Evolutionary conservation across 2,797 vertebrate genomes (phyloP).

Genomic region (Enteromius trimaculatus): DNA sequence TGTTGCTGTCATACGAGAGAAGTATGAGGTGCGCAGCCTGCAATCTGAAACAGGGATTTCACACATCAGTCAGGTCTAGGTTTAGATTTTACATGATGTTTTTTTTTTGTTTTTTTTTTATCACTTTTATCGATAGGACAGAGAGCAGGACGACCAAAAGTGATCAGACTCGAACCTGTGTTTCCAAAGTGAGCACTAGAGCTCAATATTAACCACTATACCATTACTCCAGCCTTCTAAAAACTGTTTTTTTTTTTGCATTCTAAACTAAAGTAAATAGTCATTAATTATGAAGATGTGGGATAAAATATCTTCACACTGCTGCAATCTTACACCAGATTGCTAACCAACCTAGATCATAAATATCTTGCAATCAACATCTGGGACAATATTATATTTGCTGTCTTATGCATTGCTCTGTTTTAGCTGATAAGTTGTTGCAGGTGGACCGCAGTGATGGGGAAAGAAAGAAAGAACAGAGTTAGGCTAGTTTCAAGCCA

Average conservation of each 20-base stretch:
- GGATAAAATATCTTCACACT: no score
- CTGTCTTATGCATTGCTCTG: no score
- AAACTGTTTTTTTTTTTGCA: background rate
- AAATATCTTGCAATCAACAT: no score
- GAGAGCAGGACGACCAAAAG: background rate
- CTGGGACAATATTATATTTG: no score
- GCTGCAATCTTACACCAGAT: no score
- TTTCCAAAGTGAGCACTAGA: background rate
- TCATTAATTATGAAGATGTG: no score
- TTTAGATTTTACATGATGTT: background rate
- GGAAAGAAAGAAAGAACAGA: background rate
- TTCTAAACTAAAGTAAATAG: no score
- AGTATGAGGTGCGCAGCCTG: constrained; percentile 15
- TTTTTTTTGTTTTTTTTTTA: background rate
- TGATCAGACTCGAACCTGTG: background rate
- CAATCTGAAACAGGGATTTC: constrained; percentile 26
- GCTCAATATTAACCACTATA: background rate
- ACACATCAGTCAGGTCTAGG: background rate
- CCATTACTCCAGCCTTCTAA: background rate
- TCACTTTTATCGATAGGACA: background rate
- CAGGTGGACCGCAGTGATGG: no score
- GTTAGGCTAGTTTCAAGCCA: background rate
- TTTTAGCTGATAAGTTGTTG: no score
- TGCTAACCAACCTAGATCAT: no score
- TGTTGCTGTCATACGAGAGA: constrained; percentile 46